Conservation (phyloP, 2,113 vertebrate species). For the Acrocephalus kingi region DNA sequence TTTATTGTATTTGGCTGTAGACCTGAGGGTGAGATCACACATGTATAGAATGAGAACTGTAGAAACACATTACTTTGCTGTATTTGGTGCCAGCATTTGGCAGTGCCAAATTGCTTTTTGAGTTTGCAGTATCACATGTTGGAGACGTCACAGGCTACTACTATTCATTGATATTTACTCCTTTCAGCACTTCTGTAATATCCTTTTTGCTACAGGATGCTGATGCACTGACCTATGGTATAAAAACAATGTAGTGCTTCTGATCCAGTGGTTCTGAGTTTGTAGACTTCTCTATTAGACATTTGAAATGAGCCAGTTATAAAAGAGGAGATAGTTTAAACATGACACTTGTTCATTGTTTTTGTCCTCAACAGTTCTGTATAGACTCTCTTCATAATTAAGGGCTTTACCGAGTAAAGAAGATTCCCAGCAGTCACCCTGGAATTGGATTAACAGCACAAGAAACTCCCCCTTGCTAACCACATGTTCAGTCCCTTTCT, state of each 20-base stretch:
- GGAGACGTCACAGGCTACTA: constrained; percentile 16
- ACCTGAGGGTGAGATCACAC: constrained; percentile 50
- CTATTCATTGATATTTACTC: constrained; percentile 10
- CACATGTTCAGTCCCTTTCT: constrained; percentile 37
- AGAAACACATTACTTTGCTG: neutral
- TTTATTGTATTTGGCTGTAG: constrained; percentile 36
- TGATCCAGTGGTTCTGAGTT: constrained; percentile 15
- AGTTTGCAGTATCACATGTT: constrained; percentile 3
- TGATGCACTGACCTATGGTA: neutral
- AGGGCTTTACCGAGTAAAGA: constrained; percentile 41
- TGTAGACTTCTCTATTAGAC: neutral
- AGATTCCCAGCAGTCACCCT: constrained; percentile 50
- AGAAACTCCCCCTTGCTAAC: constrained; percentile 44
- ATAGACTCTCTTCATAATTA: constrained; percentile 29
- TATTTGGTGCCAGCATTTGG: constrained; percentile 21
- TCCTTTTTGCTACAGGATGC: constrained; percentile 27
- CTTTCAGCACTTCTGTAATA: neutral
- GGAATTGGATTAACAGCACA: constrained; percentile 41
- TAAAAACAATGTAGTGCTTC: constrained; percentile 10
- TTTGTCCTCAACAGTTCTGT: constrained; percentile 9
- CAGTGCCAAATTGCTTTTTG: constrained; percentile 7
- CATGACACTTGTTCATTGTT: constrained; percentile 37
- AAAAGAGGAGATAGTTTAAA: constrained; percentile 45
- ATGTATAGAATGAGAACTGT: neutral
- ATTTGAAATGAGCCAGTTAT: constrained; percentile 29